These are phyloP conservation scores for Lytechinus variegatus DNA, from an alignment of 35 echinoderm and acorn worm species.

Conservation along the genomic window DNA sequence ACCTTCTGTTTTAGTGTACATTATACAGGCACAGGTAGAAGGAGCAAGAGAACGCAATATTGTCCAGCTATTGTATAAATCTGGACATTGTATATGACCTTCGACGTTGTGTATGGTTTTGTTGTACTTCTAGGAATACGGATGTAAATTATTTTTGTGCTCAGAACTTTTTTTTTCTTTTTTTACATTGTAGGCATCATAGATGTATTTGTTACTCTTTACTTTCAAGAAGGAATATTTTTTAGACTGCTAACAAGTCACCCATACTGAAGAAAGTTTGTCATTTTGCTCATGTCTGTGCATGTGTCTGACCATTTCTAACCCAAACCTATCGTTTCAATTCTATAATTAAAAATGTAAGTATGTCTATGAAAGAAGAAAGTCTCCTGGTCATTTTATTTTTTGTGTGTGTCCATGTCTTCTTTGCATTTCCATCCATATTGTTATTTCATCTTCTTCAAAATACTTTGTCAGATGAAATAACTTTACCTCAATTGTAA, in stretches of 20 bases:
- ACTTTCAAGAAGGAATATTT: not conserved
- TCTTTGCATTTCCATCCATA: no score
- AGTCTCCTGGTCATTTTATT: not conserved
- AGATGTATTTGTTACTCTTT: not conserved
- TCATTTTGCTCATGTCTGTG: constrained; percentile 42
- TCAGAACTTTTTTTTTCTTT: constrained; percentile 10
- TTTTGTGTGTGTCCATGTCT: not conserved
- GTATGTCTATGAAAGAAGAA: constrained; percentile 43
- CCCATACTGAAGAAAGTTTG: not conserved
- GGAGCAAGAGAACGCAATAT: not conserved
- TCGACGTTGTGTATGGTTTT: not conserved
- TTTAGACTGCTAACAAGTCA: not conserved
- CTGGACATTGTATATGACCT: constrained; percentile 11
- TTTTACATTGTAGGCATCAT: constrained; percentile 40
- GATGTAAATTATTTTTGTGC: constrained; percentile 55
- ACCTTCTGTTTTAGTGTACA: not conserved
- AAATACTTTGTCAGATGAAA: no score
- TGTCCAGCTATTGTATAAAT: not conserved
- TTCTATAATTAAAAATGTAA: constrained; percentile 53
- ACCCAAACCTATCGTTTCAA: constrained; percentile 27
- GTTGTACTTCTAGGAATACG: not conserved
- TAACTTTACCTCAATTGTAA: no score
- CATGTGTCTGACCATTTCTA: constrained; percentile 44
- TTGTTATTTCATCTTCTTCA: no score
- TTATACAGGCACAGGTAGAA: not conserved